Percentiles rank a stretch among this genome's conserved stretches.
Conservation (phyloP, 2,113 vertebrate genomes). For the Channa maculata region DNA sequence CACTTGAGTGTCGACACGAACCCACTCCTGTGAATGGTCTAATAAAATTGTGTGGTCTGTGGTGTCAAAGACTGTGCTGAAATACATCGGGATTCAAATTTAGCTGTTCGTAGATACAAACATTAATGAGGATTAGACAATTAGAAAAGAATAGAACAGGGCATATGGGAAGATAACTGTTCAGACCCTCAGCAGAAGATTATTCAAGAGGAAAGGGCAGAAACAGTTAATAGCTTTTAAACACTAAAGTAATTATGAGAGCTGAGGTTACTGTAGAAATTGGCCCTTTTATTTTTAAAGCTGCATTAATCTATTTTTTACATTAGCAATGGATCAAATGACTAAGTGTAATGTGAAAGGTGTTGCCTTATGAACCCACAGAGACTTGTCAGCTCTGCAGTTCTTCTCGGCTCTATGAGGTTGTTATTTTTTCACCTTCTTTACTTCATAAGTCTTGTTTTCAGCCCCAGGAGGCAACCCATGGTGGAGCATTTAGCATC, state of each 20-base stretch:
- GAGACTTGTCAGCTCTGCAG: not conserved
- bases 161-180: not conserved
- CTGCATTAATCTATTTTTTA: not conserved
- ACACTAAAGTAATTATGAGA: conserved; percentile 2
- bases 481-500: not conserved
- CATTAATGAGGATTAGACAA: no score
- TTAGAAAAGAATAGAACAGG: not conserved
- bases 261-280: conserved; percentile 22
- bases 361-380: not conserved
- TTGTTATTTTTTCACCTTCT: not conserved
- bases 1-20: not conserved
- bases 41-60: conserved; percentile 10
- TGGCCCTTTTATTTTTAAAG: conserved; percentile 9
- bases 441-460: not conserved
- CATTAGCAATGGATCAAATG: conserved; percentile 11
- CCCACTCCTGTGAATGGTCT: not conserved
- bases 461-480: conserved; percentile 6
- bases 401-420: not conserved
- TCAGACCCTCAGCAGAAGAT: not conserved
- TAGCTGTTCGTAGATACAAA: not conserved
- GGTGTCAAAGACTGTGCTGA: conserved; percentile 17
- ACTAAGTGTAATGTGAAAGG: conserved; percentile 8
- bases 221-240: conserved; percentile 18
- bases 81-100: conserved; percentile 33
- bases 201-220: not conserved